phyloP scores from a whole-genome alignment of 2,888 invertebrate species.

The Dugesia japonica region DNA sequence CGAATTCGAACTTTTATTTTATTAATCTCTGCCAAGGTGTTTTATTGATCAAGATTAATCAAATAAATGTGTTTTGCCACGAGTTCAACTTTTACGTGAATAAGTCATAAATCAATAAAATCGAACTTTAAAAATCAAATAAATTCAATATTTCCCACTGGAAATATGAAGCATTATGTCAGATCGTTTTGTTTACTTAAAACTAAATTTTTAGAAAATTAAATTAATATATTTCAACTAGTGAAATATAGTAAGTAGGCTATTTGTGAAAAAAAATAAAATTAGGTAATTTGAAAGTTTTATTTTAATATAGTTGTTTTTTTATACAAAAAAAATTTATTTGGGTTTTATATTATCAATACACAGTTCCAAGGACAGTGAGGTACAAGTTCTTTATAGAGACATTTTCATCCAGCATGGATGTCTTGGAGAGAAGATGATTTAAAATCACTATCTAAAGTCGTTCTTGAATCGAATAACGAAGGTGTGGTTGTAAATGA shows the following conservation, averaged over 20 bases:
- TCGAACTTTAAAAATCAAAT: neutral
- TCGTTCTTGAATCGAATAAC: neutral
- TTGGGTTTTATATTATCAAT: slow-evolving; percentile 9
- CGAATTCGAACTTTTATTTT: neutral
- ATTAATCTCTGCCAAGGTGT: neutral
- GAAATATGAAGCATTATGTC: neutral
- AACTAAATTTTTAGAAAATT: neutral
- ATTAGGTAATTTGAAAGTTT: neutral
- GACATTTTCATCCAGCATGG: slow-evolving; percentile 24
- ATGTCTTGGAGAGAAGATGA: slow-evolving; percentile 28
- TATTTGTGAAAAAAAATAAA: neutral
- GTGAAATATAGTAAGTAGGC: neutral
- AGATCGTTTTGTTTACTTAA: neutral
- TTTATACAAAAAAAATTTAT: neutral
- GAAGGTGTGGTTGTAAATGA: neutral
- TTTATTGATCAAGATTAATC: neutral
- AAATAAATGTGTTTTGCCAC: neutral
- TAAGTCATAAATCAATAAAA: neutral
- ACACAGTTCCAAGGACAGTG: slow-evolving; percentile 10
- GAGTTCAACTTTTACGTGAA: neutral
- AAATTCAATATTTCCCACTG: neutral
- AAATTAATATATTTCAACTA: neutral
- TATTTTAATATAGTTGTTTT: neutral
- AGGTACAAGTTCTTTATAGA: neutral
- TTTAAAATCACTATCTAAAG: neutral